Base-by-base conservation (phyloP, 1,140 invertebrate genomes). In the Dufourea novaeangliae region DNA sequence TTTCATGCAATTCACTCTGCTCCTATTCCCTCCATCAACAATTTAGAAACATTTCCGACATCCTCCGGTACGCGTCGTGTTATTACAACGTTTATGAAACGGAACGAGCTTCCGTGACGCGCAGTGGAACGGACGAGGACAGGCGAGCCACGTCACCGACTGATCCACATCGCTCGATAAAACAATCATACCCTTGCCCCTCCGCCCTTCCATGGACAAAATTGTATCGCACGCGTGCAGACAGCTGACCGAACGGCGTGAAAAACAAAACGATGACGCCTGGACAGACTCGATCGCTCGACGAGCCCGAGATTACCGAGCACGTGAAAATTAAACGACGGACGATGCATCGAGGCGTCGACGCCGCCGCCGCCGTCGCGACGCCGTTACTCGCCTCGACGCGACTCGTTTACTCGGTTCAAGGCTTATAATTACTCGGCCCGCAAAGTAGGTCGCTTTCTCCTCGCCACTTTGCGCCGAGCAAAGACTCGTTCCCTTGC, bases 381-480 rank as follows among this genome's bases (percentile, higher is more conserved):
- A 50, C 50, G 56, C 44, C 39, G 59, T 59, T 22, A 62, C 54
- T 74, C 76, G 80, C 78, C 86, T 85, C 85, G 71, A 82, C 85
- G n/a, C n/a, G 83, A 88, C 86, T 90, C 87, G 88, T 87, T 90
- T 83, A 85, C 88, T 89, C 84, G 87, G 86, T 90, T 90, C 88
- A 90, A 90, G 88, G 88, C 89, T 90, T 90, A 89, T 90, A 91
- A 91, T 90, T 91, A 91, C 89, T 89, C 87, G 86, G 83, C 41
- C 85, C 81, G 85, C 83, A 22, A 91, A 91, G 90, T 91, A 89
- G 90, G 90, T 91, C 90, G 90, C 89, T 91, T 90, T 90, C 89
- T 90, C 89, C 87, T 90, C 87, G 73, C 82, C 87, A 88, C 85
- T 89, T 88, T 89, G 77, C 88, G 88, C 88, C 76, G 76, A 79